Conservation (phyloP, 2,113 vertebrate genomes). For the Gadus chalcogrammus region DNA sequence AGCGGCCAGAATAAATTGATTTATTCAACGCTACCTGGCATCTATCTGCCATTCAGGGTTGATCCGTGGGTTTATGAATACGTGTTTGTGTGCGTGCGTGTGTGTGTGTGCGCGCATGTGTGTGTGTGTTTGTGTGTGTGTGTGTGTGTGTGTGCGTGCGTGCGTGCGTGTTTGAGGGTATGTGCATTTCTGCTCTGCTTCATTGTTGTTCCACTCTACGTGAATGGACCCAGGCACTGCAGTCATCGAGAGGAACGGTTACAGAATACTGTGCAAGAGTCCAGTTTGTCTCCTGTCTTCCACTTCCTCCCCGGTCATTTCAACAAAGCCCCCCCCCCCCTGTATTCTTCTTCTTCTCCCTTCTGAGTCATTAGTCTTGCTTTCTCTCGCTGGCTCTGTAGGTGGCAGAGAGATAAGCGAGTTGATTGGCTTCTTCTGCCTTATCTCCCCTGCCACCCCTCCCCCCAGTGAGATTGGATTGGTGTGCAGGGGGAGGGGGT, state of each 20-base stretch:
- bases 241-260: no score
- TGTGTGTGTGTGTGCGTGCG: background rate
- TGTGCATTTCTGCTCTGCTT: background rate
- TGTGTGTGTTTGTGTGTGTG: no score
- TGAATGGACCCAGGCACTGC: no score
- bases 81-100: background rate
- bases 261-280: background rate
- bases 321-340: background rate
- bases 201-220: background rate
- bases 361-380: background rate
- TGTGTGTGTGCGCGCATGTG: background rate
- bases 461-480: constrained; percentile 2
- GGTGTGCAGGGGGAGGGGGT: background rate
- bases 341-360: background rate
- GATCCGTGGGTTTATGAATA: constrained; percentile 1
- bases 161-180: background rate
- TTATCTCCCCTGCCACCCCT: constrained; percentile 31
- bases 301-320: no score
- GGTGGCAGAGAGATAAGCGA: constrained; percentile 38
- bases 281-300: background rate
- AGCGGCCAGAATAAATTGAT: background rate
- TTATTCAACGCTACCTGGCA: background rate
- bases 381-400: constrained; percentile 3
- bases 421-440: constrained; percentile 39
- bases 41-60: background rate